These are phyloP conservation scores for Caradrina kadenii DNA, from an alignment of 2,888 invertebrate genomes.

Conservation along the genomic window DNA sequence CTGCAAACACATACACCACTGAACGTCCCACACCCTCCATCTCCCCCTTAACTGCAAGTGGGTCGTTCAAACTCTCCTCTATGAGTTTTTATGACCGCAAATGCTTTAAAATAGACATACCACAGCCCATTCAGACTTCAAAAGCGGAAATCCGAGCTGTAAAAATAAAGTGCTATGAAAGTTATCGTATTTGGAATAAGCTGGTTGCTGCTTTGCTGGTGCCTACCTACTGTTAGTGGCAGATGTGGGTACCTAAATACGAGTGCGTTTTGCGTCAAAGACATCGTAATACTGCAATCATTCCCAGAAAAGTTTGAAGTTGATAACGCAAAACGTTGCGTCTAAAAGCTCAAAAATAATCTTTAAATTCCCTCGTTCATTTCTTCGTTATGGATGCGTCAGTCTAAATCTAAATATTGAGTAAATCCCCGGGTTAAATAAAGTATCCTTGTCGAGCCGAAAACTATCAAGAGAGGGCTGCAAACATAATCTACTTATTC, in stretches of 20 bases:
- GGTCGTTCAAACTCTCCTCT: constrained; percentile 56
- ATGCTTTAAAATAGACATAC: constrained; percentile 64
- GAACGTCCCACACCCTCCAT: constrained; percentile 14
- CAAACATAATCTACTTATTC: not conserved
- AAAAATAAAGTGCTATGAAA: constrained; percentile 64
- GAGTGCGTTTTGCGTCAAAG: constrained; percentile 7
- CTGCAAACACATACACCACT: constrained; percentile 64
- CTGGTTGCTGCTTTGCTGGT: constrained; percentile 28
- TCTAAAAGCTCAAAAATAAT: not conserved
- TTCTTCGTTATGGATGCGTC: no score
- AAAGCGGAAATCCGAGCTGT: constrained; percentile 53
- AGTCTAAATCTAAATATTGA: not conserved
- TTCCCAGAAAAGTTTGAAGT: constrained; percentile 2
- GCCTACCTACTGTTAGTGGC: not conserved
- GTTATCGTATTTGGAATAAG: constrained; percentile 52
- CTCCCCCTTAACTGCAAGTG: constrained; percentile 53
- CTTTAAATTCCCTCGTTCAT: not conserved
- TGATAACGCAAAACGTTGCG: not conserved
- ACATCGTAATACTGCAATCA: not conserved
- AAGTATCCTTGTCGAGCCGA: not conserved
- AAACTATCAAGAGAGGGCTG: not conserved
- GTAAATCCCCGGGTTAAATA: no score
- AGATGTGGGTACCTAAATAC: not conserved
- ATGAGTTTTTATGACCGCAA: constrained; percentile 63
- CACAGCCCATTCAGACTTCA: constrained; percentile 53